Base-by-base conservation (phyloP, 1,140 invertebrate genomes). In the Neotoxoptera formosana region DNA sequence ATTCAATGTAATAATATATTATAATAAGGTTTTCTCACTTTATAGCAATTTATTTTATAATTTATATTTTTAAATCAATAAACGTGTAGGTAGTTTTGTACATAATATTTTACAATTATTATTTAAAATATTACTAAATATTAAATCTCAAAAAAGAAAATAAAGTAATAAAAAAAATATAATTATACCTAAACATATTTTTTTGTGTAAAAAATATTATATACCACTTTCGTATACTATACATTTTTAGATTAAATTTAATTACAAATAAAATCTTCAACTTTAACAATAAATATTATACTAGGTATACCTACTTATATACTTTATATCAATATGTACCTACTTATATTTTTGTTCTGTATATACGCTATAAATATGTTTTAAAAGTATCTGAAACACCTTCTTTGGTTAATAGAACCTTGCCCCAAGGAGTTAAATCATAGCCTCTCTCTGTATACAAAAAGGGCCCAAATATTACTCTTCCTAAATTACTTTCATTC, bases 361-460 rank as follows among this genome's bases (percentile, higher is more conserved):
- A 51, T 21, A 30, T 51, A 51, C 48, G 21, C 25, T 90, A 90
- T 90, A 90, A 92, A 93, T 94, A 94, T 84, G 94, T 90, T 86
- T 93, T 81, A 84, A 94, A 94, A 30, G 93, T 93, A 89, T 94
- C 88, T 30, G 94, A 94, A 91, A 94, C 90, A 23, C 90, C 76
- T 86, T 94, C 94, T 76, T 94, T 93, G 84, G 93, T 93, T 41
- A 94, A 67, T 53, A 94, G 56, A 21, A 91, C 94, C 17, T 93
- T 93, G 6, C 94, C 94, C 94, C 94, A 94, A 56, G 94, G 94
- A 36, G 94, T 94, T 51, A 94, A 93, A 81, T 93, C 94, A 41
- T 94, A 91, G 2, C 94, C 94, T 86, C 94, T 93, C n/a, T 94
- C 94, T 34, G 94, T 93, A 41, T 94, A 94, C 14, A 94, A 94